phyloP scores from a whole-genome alignment of 2,113 vertebrate species.

The Aramus guarauna region DNA sequence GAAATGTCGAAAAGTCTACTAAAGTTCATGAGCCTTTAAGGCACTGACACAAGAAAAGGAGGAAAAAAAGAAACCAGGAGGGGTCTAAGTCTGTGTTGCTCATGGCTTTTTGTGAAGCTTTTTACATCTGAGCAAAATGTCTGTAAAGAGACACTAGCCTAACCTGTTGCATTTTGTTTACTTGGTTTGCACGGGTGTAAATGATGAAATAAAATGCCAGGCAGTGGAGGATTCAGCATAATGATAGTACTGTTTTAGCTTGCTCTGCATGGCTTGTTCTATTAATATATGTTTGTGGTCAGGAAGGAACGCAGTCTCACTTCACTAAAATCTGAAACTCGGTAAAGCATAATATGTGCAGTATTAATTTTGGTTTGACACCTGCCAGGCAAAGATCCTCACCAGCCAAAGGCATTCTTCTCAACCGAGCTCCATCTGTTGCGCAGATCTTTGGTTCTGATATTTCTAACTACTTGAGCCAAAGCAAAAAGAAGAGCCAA shows the following conservation, averaged over 20 bases:
- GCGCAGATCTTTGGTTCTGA: not conserved
- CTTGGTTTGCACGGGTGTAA: not conserved
- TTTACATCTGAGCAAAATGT: not conserved
- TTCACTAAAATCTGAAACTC: slow-evolving; percentile 18
- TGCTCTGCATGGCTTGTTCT: slow-evolving; percentile 35
- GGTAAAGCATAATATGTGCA: slow-evolving; percentile 20
- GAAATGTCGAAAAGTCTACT: not conserved
- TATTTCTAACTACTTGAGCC: not conserved
- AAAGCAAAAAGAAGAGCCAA: not conserved
- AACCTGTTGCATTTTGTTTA: not conserved
- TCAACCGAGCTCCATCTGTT: not conserved
- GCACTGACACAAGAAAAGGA: not conserved
- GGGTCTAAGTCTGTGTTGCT: not conserved
- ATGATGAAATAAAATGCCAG: not conserved
- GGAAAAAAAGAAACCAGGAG: not conserved
- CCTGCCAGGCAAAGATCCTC: slow-evolving; percentile 45
- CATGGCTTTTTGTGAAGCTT: not conserved
- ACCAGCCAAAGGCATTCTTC: slow-evolving; percentile 43
- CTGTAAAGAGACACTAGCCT: not conserved
- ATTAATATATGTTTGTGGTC: slow-evolving; percentile 50
- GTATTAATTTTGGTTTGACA: slow-evolving; percentile 64
- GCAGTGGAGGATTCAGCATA: not conserved
- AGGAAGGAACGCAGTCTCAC: slow-evolving; percentile 8
- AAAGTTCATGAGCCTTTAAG: not conserved
- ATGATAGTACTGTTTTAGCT: slow-evolving; percentile 23